Base-by-base conservation (phyloP, 2,113 vertebrate species). In the Psophia crepitans region DNA sequence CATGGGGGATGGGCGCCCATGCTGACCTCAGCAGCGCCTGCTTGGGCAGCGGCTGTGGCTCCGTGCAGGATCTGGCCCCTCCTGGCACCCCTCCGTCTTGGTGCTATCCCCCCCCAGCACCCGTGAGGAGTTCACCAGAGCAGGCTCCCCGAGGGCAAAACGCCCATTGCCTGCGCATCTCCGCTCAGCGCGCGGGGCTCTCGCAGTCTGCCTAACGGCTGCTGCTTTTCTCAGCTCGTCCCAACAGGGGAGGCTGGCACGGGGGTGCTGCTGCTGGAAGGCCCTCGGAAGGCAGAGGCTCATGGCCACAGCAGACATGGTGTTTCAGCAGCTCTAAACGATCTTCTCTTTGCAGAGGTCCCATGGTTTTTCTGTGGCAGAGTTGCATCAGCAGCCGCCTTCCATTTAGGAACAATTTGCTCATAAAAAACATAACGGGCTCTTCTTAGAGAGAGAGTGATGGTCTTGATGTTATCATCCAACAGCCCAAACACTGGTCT, bases 1-100 rank as follows among this genome's bases (percentile, higher is more conserved):
- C 15, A 8, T 4, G 6, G 14, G 14, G 19, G 18, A 46, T 12
- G 37, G 17, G 11, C 0, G 0, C n/a, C 65, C 21, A 27, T 0
- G 2, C 26, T 2, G 12, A 17, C 23, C 8, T 11, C 37, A 4
- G 16, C 13, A 18, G 43, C 0, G 0, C 35, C 57, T 35, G 43
- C 46, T 33, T 49, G 32, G 15, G 12, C 24, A 44, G 86, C n/a
- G 60, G 71, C 48, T 79, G 21, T 12, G 63, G 16, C 6, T 5
- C 11, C 39, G 32, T 8, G 8, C 2, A 14, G 39, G 26, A 80
- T 35, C 1, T 63, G 18, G 76, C 28, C 49, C 23, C 75, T 74
- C 28, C 54, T 32, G 14, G 20, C n/a, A 21, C 5, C 17, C 5
- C 35, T 88, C 37, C 9, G 1, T 8, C 39, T 74, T 16, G 13